phyloP scores from a whole-genome alignment of 2,888 invertebrate genomes.

The Idaea aversata region DNA sequence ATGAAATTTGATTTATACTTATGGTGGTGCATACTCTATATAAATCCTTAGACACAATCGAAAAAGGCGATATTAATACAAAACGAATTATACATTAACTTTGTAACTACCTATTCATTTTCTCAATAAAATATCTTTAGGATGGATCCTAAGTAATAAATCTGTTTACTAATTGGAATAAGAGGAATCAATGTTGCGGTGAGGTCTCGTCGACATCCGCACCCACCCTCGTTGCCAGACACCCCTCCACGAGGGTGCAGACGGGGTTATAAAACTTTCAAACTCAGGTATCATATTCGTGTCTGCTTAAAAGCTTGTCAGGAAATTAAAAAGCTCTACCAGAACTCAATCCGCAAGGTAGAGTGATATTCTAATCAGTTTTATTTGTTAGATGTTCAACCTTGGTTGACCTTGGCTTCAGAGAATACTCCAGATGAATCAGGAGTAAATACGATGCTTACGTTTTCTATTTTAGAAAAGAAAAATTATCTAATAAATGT shows the following conservation, averaged over 20 bases:
- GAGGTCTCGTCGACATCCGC: constrained; percentile 32
- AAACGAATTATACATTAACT: no score
- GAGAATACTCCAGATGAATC: neutral
- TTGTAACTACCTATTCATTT: neutral
- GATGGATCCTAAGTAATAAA: constrained; percentile 9
- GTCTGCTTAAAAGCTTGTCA: neutral
- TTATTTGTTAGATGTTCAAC: neutral
- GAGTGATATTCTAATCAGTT: neutral
- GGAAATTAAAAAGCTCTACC: constrained; percentile 22
- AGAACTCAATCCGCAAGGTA: neutral
- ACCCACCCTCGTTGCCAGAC: constrained; percentile 36
- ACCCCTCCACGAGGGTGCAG: constrained; percentile 37
- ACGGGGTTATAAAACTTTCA: constrained; percentile 64
- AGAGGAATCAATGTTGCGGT: constrained; percentile 26
- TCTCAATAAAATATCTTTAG: constrained; percentile 7
- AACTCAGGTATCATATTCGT: constrained; percentile 23
- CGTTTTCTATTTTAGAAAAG: no score
- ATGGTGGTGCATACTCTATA: no score
- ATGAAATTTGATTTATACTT: neutral
- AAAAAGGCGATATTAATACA: neutral
- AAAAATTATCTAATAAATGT: no score
- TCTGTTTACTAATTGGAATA: constrained; percentile 18
- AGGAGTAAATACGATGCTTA: neutral
- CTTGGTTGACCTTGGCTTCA: neutral
- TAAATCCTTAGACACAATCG: neutral